phyloP scores from a whole-genome alignment of 2,888 invertebrate genomes.

The Branchellion lobata region DNA sequence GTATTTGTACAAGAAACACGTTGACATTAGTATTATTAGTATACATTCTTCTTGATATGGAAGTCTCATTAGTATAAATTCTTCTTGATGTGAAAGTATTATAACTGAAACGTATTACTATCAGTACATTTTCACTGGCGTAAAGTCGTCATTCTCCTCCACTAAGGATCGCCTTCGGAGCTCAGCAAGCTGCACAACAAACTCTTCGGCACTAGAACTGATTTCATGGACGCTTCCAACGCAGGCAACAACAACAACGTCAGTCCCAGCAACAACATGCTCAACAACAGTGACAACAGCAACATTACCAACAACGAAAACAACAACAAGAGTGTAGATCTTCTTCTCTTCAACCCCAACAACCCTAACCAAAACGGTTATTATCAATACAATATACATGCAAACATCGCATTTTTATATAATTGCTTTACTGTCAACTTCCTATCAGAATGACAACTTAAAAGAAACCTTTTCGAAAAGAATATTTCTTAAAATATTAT shows the following conservation, averaged over 20 bases:
- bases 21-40: too few species aligned
- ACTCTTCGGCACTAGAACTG: neutral
- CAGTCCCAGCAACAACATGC: neutral
- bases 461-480: neutral
- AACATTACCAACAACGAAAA: neutral
- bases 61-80: too few species aligned
- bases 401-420: too few species aligned
- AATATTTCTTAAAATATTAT: neutral
- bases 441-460: too few species aligned
- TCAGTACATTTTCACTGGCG: neutral
- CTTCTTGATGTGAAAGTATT: neutral
- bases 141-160: too few species aligned
- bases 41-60: too few species aligned
- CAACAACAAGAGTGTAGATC: neutral
- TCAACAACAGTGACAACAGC: neutral
- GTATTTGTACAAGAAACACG: too few species aligned
- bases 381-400: too few species aligned
- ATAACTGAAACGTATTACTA: neutral
- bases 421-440: too few species aligned
- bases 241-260: neutral
- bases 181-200: constrained; percentile 4
- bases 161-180: neutral
- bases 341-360: neutral
- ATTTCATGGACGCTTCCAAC: neutral
- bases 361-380: neutral